Base-by-base conservation (phyloP, 2,113 vertebrate genomes). In the Speoplatyrhinus poulsoni region DNA sequence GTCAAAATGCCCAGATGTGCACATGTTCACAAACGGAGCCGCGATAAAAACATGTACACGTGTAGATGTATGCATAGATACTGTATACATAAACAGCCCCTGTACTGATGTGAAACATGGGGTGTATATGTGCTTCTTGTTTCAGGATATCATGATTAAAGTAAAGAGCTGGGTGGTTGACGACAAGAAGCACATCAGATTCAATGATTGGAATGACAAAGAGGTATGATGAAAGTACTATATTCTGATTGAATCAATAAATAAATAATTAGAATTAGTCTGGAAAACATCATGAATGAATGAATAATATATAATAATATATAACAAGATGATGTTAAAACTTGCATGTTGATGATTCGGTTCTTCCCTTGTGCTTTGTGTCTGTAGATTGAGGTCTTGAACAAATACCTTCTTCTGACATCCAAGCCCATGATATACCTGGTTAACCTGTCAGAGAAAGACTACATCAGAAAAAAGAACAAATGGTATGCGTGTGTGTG, bases 371-470 rank as follows among this genome's bases (percentile, higher is more conserved):
- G 52, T 46, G 0, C 52, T 70, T 47, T 58, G 8, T 70, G 12
- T 77, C 13, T 70, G 41, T 84, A 99, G 98, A 98, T 98, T 77
- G 97, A 99, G 62, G 97, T 98, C 60, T 89, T 99, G 89, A 99
- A 99, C 92, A 98, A 98, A 88, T 92, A 99, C 88, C 93, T 99
- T 88, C 95, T 99, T 83, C 93, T 99, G 87, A 99, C 96, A 59
- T 99, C 98, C 73, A 99, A 99, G 91, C 98, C 98, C 12, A 99
- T 99, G 98, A 95, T 98, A 80, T 99, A 99, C 82, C 92, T 99
- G 93, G 94, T 99, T 82, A 99, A 99, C 83, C 96, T 99, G 67
- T 99, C 97, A 12, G 98, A 99, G 83, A 93, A 92, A 88, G 96
- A 98, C 89, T 99, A 96, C 92, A 95, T 99, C 82, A 94, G 96